These are phyloP conservation scores for Drosophila bifasciata DNA, from an alignment of 1,140 invertebrate species.

Conservation along the genomic window DNA sequence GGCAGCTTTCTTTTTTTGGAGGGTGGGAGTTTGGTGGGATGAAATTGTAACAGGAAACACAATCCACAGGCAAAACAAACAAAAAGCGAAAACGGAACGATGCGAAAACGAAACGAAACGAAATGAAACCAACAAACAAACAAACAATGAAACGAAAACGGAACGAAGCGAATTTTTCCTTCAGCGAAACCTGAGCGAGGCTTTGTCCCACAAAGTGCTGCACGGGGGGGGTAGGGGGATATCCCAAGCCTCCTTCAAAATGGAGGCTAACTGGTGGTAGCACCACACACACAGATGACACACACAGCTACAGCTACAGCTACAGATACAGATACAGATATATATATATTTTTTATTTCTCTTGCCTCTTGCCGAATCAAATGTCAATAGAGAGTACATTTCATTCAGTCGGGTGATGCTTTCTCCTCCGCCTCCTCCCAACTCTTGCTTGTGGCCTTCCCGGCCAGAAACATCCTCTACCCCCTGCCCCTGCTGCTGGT, in stretches of 20 bases:
- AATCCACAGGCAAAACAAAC: slow-evolving; percentile 57
- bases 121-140: slow-evolving; percentile 45
- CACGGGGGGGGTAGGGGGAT: slow-evolving; percentile 17
- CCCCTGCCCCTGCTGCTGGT: slow-evolving; percentile 19
- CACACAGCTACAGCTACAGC: slow-evolving; percentile 8
- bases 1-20: not conserved
- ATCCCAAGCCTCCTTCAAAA: slow-evolving; percentile 22
- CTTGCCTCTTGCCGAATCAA: slow-evolving; percentile 53
- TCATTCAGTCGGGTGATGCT: slow-evolving; percentile 67
- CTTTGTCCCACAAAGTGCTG: slow-evolving; percentile 62
- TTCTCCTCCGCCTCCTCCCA: slow-evolving; percentile 19
- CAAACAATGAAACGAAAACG: slow-evolving; percentile 55
- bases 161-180: slow-evolving; percentile 51
- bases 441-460: not conserved
- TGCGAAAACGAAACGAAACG: slow-evolving; percentile 38
- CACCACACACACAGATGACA: slow-evolving; percentile 19
- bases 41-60: slow-evolving; percentile 53
- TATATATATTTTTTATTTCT: slow-evolving; percentile 33
- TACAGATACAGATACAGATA: slow-evolving; percentile 5
- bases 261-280: slow-evolving; percentile 26
- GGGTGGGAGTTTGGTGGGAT: slow-evolving; percentile 13
- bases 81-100: slow-evolving; percentile 46
- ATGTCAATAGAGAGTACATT: slow-evolving; percentile 83
- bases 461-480: not conserved
- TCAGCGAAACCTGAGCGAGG: slow-evolving; percentile 71